Conservation (phyloP, 1,140 invertebrate genomes). For the Mamestra configurata region DNA sequence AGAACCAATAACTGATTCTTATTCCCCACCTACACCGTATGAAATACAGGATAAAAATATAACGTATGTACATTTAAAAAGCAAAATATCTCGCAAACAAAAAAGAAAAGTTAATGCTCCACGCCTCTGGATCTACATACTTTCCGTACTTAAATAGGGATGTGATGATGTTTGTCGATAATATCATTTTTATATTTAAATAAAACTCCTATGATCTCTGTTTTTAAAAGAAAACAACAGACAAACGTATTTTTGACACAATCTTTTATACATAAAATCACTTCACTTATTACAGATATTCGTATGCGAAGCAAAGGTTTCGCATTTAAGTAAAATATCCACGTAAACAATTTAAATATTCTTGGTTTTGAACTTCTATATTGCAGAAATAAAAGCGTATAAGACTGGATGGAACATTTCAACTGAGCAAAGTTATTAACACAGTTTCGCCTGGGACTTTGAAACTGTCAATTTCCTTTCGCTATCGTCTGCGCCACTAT, state of each 20-base stretch:
- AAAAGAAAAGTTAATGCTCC: constrained; percentile 48
- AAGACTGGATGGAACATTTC: constrained; percentile 21
- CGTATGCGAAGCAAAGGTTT: neutral
- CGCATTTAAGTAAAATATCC: neutral
- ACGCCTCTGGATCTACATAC: constrained; percentile 44
- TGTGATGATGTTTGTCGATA: constrained; percentile 25
- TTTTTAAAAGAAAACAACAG: too few species aligned
- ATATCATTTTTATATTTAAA: neutral
- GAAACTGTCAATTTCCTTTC: constrained; percentile 48
- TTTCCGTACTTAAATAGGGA: constrained; percentile 27
- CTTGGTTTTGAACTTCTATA: neutral
- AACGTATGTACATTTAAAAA: constrained; percentile 46
- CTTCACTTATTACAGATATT: too few species aligned
- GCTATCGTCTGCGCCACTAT: constrained; percentile 38
- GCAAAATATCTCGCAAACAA: constrained; percentile 45
- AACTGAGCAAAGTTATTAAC: constrained; percentile 27
- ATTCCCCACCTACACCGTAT: neutral
- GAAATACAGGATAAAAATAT: neutral
- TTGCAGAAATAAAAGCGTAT: constrained; percentile 21
- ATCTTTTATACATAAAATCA: too few species aligned
- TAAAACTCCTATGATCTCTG: too few species aligned
- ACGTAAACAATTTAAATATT: constrained; percentile 28
- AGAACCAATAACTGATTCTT: constrained; percentile 15
- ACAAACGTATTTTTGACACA: too few species aligned
- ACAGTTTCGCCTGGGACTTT: constrained; percentile 33